Percentiles rank a stretch among this genome's conserved stretches.
Conservation (phyloP, 2,113 vertebrate genomes). For the Cyprinus carpio region DNA sequence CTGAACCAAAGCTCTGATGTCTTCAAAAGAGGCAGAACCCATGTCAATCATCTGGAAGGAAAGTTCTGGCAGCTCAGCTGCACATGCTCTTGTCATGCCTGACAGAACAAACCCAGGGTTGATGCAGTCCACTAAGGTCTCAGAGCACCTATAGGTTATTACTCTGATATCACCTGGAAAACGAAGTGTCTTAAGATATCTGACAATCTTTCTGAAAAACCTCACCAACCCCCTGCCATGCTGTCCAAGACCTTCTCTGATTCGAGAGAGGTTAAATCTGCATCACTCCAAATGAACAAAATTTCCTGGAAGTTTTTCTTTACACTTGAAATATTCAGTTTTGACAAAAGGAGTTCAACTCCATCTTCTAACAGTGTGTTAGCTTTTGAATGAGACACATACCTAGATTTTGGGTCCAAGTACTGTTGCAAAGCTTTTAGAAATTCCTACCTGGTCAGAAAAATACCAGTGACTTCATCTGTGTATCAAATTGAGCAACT, state of each 20-base stretch:
- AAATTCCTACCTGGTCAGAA: slow-evolving; percentile 77
- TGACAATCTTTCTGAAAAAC: slow-evolving; percentile 76
- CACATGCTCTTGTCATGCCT: slow-evolving; percentile 81
- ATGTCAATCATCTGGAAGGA: slow-evolving; percentile 82
- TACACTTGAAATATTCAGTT: slow-evolving; percentile 64
- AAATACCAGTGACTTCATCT: slow-evolving; percentile 77
- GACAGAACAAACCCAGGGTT: slow-evolving; percentile 78
- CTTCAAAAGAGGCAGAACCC: slow-evolving; percentile 64
- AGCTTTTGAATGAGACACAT: slow-evolving; percentile 66
- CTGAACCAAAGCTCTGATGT: slow-evolving; percentile 74
- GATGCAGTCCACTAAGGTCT: slow-evolving; percentile 73
- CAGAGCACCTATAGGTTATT: slow-evolving; percentile 79
- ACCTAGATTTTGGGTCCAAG: slow-evolving; percentile 73
- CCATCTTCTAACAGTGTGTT: slow-evolving; percentile 59
- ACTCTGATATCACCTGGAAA: slow-evolving; percentile 71
- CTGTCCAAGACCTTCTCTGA: slow-evolving; percentile 68
- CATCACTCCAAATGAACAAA: slow-evolving; percentile 82
- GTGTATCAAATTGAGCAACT: not conserved
- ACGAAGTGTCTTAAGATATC: slow-evolving; percentile 68
- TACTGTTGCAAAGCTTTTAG: slow-evolving; percentile 70
- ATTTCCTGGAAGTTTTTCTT: slow-evolving; percentile 74
- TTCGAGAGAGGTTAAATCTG: slow-evolving; percentile 67
- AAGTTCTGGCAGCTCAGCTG: slow-evolving; percentile 76
- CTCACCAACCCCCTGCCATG: slow-evolving; percentile 77
- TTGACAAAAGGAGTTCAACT: slow-evolving; percentile 54